phyloP scores from a whole-genome alignment of 2,888 invertebrate genomes.

The Parelbella ahira region DNA sequence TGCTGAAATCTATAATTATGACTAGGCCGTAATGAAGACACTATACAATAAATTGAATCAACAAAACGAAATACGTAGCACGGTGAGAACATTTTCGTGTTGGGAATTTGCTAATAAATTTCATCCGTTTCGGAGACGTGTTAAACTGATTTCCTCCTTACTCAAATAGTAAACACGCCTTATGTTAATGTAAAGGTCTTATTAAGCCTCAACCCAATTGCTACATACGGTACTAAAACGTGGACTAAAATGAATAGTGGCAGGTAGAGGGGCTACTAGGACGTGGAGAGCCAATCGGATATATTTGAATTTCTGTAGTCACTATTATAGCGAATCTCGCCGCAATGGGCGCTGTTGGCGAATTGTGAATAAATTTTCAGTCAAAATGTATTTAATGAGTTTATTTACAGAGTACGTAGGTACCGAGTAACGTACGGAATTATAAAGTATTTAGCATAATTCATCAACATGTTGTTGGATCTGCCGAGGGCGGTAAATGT shows the following conservation, averaged over 20 bases:
- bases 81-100: conserved; percentile 32
- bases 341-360: conserved; percentile 32
- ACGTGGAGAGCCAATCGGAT: conserved; percentile 50
- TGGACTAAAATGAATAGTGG: conserved; percentile 34
- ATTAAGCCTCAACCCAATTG: conserved; percentile 17
- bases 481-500: conserved; percentile 38
- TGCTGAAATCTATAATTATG: conserved; percentile 31
- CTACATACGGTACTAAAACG: conserved; percentile 28
- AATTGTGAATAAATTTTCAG: conserved; percentile 45
- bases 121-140: conserved; percentile 29
- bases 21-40: conserved; percentile 26
- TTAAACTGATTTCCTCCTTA: conserved; percentile 34
- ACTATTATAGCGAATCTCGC: conserved; percentile 47
- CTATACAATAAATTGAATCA: conserved; percentile 35
- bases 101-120: conserved; percentile 35
- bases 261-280: conserved; percentile 37
- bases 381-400: conserved; percentile 47
- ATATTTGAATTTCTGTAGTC: conserved; percentile 59
- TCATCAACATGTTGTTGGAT: conserved; percentile 48
- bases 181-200: conserved; percentile 29
- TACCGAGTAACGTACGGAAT: conserved; percentile 40
- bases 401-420: conserved; percentile 40
- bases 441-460: conserved; percentile 45
- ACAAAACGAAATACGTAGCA: conserved; percentile 35
- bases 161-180: conserved; percentile 34